Evolutionary conservation across 2,113 vertebrate species (phyloP).

Genomic region (Uropsilus gracilis): DNA sequence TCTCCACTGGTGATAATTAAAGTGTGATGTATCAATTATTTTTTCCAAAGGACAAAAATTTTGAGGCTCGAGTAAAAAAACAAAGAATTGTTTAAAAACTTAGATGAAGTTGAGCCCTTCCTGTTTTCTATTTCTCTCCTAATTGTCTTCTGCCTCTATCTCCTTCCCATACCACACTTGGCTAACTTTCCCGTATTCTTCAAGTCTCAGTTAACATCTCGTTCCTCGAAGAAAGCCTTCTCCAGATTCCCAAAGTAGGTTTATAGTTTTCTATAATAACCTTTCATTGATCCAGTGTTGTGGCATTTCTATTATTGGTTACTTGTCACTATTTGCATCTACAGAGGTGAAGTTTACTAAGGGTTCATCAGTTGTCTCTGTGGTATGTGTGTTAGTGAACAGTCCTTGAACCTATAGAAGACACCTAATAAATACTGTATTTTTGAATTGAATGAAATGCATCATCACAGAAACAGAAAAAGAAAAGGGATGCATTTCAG

Average conservation of each 20-base stretch:
- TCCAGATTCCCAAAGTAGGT: no score
- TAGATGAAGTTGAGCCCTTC: not conserved
- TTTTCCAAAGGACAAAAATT: not conserved
- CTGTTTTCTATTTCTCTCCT: not conserved
- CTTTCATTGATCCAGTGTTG: not conserved
- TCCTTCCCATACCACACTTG: not conserved
- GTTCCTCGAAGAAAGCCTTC: not conserved
- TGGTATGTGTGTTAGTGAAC: not conserved
- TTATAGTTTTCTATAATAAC: not conserved
- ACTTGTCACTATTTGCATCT: not conserved
- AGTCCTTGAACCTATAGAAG: not conserved
- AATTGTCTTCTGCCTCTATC: not conserved
- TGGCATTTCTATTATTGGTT: not conserved
- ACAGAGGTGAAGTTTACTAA: not conserved
- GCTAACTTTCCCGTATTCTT: not conserved
- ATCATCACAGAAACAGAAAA: not conserved
- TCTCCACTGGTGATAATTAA: not conserved
- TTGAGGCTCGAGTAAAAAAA: not conserved
- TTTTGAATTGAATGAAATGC: not conserved
- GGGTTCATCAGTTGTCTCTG: no score
- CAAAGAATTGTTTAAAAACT: not conserved
- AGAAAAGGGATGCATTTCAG: not conserved
- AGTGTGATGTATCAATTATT: not conserved
- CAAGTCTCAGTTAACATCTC: not conserved
- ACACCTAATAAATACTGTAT: not conserved